A percentile compares a stretch with the other conserved stretches of the same genome.
Conservation (phyloP, 2,888 invertebrate genomes). For the Oscheius myriophilus region DNA sequence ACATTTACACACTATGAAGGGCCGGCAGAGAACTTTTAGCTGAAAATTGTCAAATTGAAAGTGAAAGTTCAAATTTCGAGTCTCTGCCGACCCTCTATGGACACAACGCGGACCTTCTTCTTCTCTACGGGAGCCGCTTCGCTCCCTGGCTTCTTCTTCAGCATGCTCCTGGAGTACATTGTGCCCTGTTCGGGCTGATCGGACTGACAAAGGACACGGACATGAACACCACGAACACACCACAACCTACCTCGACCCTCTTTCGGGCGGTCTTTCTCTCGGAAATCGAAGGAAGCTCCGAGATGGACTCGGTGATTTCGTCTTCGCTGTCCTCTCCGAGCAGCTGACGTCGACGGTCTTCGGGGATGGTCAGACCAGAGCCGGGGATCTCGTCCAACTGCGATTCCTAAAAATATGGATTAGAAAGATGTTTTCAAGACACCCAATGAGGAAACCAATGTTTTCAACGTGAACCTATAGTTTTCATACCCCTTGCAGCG, state of each 20-base stretch:
- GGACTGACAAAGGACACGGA: slow-evolving; percentile 13
- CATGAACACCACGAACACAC: neutral
- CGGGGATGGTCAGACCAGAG: slow-evolving; percentile 67
- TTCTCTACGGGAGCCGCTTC: slow-evolving; percentile 7
- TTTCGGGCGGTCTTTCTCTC: slow-evolving; percentile 34
- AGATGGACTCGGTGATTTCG: slow-evolving; percentile 69
- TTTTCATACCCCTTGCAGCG: too few relatives aligned
- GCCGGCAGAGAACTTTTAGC: neutral
- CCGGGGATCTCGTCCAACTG: slow-evolving; percentile 64
- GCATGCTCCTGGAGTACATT: slow-evolving; percentile 37
- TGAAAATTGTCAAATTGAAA: too few relatives aligned
- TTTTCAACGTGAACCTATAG: too few relatives aligned
- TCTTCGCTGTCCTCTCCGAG: slow-evolving; percentile 56
- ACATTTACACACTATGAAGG: slow-evolving; percentile 6
- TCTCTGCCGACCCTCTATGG: neutral
- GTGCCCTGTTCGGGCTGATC: slow-evolving; percentile 25
- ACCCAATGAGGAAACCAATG: too few relatives aligned
- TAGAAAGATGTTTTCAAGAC: too few relatives aligned
- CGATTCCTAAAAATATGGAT: slow-evolving; percentile 43
- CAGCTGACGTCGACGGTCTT: slow-evolving; percentile 65
- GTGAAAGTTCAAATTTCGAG: too few relatives aligned
- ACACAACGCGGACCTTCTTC: slow-evolving; percentile 19
- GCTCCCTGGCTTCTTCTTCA: slow-evolving; percentile 33
- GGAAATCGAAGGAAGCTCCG: slow-evolving; percentile 68
- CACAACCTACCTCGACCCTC: slow-evolving; percentile 18